phyloP scores from a whole-genome alignment of 1,140 invertebrate species.

The Eubasilissa regina region DNA sequence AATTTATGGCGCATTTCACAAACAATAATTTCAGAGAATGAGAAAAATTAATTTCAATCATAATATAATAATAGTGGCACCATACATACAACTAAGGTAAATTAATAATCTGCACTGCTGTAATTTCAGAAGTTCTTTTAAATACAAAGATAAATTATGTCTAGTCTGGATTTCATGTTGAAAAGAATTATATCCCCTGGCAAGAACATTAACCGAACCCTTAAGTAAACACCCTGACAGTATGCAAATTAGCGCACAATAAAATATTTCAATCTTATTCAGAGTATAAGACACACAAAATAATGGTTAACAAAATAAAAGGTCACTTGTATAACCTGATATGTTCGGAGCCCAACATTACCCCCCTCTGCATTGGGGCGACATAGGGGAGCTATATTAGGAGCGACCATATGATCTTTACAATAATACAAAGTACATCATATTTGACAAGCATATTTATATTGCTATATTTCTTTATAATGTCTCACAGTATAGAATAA shows the following conservation, averaged over 20 bases:
- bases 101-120: too few species aligned
- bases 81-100: too few species aligned
- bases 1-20: too few species aligned
- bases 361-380: neutral
- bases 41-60: too few species aligned
- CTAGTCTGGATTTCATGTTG: slow-evolving; percentile 1
- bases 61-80: too few species aligned
- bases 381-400: slow-evolving; percentile 30
- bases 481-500: too few species aligned
- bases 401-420: slow-evolving; percentile 16
- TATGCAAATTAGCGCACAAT: slow-evolving; percentile 47
- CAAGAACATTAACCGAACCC: slow-evolving; percentile 1
- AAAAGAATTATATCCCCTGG: neutral
- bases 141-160: slow-evolving; percentile 21
- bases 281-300: slow-evolving; percentile 50
- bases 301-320: slow-evolving; percentile 48
- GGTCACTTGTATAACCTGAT: slow-evolving; percentile 40
- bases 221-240: slow-evolving; percentile 36
- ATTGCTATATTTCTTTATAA: too few species aligned
- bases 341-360: neutral
- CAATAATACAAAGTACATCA: neutral
- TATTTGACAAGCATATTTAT: too few species aligned
- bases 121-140: too few species aligned
- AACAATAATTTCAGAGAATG: too few species aligned
- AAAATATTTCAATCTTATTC: slow-evolving; percentile 31